Base-by-base conservation (phyloP, 1,140 invertebrate species). In the Drosophila ambigua region DNA sequence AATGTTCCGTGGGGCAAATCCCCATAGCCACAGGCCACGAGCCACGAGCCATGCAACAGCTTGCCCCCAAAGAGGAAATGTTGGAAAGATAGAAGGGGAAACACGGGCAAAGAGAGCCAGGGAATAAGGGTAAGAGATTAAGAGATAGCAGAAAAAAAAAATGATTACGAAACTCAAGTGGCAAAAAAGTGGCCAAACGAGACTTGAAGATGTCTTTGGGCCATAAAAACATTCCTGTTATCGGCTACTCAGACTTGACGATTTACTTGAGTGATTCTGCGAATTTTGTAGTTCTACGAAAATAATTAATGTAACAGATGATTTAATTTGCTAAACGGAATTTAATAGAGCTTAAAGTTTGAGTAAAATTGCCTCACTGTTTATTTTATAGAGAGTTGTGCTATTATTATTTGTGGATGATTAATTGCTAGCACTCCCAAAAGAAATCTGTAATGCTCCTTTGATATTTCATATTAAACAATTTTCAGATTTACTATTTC, bases 1-100 rank as follows among this genome's bases (percentile, higher is more conserved):
- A 87, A 85, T 83, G 80, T 74, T 81, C 67, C 80, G 81, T 85
- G 77, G 73, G 80, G 80, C 80, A 83, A 83, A 61, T 72, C 68
- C 82, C 79, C 64, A 68, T 73, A 72, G 72, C 80, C 74, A 79
- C 41, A 52, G 66, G 64, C 50, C 67, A 44, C 20, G 20, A 49
- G 50, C 50, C 67, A 39, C 41, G 53, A 49, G 50, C 50, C 67
- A 39, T 57, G 74, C 79, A 83, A 84, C 80, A 84, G 72, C 76
- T 79, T 67, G 76, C 54, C 59, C 31, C 64, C 54, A 31, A 4
- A 44, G 9, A 9, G 66, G 11, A 55, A 26, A 39, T 39, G 35
- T 11, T 39, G 13, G 35, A 13, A 39, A 39, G 35, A 41, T 20
- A 55, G 39, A 35, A 28, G 2, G n/a, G 3, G 28, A 20, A 20